These are phyloP conservation scores for Molothrus ater DNA, from an alignment of 2,797 vertebrate species.

Conservation along the genomic window DNA sequence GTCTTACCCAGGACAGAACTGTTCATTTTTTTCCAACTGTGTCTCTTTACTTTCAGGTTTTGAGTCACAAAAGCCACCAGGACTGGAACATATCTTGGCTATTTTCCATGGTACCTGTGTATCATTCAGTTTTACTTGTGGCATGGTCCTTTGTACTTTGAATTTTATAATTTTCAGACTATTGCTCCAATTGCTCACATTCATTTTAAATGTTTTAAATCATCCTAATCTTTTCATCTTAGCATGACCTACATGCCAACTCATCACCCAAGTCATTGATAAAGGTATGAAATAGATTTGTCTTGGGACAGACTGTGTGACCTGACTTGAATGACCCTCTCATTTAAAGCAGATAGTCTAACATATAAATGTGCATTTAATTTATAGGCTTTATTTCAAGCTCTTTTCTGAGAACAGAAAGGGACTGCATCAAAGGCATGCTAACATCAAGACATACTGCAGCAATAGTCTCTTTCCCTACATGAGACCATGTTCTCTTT, in stretches of 20 bases:
- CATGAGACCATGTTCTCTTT: not conserved
- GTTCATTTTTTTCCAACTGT: not conserved
- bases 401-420: not conserved
- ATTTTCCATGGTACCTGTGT: not conserved
- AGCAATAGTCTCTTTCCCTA: not conserved
- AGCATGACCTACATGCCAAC: not conserved
- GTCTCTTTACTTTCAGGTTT: not conserved
- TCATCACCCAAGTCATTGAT: not conserved
- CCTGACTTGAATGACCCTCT: not conserved
- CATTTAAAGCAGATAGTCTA: not conserved
- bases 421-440: not conserved
- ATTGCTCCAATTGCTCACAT: not conserved
- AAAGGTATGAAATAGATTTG: not conserved
- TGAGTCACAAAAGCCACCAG: accelerated
- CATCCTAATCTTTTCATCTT: not conserved
- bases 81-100: not conserved
- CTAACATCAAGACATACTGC: not conserved
- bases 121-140: not conserved
- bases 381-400: not conserved
- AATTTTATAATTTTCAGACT: not conserved
- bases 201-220: not conserved
- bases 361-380: not conserved
- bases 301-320: not conserved
- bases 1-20: not conserved
- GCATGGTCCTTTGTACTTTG: not conserved